These are phyloP conservation scores for Lasioglossum malachurum DNA, from an alignment of 2,888 invertebrate species.

Conservation along the genomic window DNA sequence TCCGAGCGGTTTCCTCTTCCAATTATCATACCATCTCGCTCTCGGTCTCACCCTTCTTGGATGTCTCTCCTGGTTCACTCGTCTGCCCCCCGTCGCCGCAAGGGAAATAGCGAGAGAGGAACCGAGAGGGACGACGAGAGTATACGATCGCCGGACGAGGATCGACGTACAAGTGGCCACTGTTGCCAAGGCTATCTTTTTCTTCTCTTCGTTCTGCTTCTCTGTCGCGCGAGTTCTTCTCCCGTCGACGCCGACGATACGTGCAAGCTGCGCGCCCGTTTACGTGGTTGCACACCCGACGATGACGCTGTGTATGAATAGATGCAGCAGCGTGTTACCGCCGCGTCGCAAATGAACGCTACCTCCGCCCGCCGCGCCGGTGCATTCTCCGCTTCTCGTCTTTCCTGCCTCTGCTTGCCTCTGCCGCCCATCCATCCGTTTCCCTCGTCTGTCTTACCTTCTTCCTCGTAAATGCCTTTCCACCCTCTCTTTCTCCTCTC, in stretches of 20 bases:
- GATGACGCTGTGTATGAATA: conserved; percentile 69
- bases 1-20: conserved; percentile 61
- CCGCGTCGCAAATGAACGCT: conserved; percentile 66
- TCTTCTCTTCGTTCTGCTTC: conserved; percentile 37
- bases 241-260: conserved; percentile 61
- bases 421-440: conserved; percentile 9
- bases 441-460: conserved; percentile 20
- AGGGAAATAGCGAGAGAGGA: conserved; percentile 51
- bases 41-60: conserved; percentile 64
- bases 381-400: conserved; percentile 24
- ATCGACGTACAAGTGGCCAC: conserved; percentile 74
- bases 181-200: conserved; percentile 77
- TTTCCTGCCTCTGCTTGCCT: conserved; percentile 21
- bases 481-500: conserved; percentile 30
- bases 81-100: conserved; percentile 14
- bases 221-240: conserved; percentile 52
- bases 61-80: conserved; percentile 62
- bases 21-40: conserved; percentile 78
- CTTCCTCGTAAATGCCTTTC: conserved; percentile 60
- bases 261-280: conserved; percentile 53
- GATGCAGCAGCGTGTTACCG: conserved; percentile 72
- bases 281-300: conserved; percentile 63
- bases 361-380: conserved; percentile 26
- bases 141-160: conserved; percentile 41
- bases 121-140: conserved; percentile 36